Evolutionary conservation across 2,797 vertebrate genomes (phyloP).

Genomic region (Champsocephalus gunnari): DNA sequence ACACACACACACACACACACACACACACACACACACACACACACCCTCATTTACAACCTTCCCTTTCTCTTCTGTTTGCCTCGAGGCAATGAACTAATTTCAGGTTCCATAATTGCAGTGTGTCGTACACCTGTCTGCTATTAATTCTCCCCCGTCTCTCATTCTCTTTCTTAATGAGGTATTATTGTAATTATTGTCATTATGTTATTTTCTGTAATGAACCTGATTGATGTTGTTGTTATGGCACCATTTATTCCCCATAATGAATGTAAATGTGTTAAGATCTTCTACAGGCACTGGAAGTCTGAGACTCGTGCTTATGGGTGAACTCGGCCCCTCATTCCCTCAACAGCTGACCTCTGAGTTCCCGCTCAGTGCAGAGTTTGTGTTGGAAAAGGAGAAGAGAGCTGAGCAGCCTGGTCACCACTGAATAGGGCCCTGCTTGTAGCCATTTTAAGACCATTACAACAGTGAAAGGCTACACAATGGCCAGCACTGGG

Average conservation of each 20-base stretch:
- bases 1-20: slow-evolving; percentile 16
- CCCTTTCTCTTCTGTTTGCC: slow-evolving; percentile 90
- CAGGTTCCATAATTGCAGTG: slow-evolving; percentile 96
- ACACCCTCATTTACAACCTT: slow-evolving; percentile 74
- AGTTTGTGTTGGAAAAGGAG: slow-evolving; percentile 86
- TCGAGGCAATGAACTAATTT: slow-evolving; percentile 97
- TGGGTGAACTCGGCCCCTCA: slow-evolving; percentile 67
- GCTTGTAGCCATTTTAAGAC: slow-evolving; percentile 93
- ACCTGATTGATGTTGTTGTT: slow-evolving; percentile 86
- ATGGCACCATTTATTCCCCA: slow-evolving; percentile 79
- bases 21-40: slow-evolving; percentile 38
- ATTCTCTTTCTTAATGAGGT: slow-evolving; percentile 88
- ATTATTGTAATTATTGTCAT: slow-evolving; percentile 90
- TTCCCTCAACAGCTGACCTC: slow-evolving; percentile 80
- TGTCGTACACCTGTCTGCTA: slow-evolving; percentile 99
- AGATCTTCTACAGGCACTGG: slow-evolving; percentile 39
- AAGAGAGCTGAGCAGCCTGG: slow-evolving; percentile 85
- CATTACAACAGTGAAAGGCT: slow-evolving; percentile 88
- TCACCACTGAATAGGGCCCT: slow-evolving; percentile 85
- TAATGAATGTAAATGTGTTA: slow-evolving; percentile 71
- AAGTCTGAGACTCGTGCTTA: slow-evolving; percentile 44
- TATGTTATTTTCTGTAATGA: slow-evolving; percentile 85
- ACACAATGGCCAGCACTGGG: slow-evolving; percentile 85
- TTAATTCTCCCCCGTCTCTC: slow-evolving; percentile 89
- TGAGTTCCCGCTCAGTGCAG: slow-evolving; percentile 83